Evolutionary conservation across 2,888 invertebrate genomes (phyloP).

Genomic region (Exocentrus adspersus): DNA sequence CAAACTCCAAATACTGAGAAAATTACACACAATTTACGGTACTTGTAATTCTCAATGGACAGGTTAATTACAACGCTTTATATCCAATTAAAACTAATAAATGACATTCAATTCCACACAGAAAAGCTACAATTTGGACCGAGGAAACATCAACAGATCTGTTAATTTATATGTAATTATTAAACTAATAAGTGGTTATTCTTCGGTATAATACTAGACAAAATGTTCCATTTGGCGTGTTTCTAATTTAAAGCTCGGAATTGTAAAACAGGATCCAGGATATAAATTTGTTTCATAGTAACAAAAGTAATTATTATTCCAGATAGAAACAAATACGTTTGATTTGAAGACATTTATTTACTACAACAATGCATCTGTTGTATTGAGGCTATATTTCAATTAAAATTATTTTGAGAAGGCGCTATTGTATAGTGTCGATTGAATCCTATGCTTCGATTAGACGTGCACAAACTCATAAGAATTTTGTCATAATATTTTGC

Average conservation of each 20-base stretch:
- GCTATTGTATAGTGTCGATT: too few relatives aligned
- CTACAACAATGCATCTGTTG: too few relatives aligned
- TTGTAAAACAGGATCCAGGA: background rate
- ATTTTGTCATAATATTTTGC: too few relatives aligned
- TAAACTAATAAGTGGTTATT: slow-evolving; percentile 14
- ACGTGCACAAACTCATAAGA: too few relatives aligned
- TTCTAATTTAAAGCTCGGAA: background rate
- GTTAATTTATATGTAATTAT: slow-evolving; percentile 18
- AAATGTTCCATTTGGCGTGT: background rate
- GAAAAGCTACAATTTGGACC: slow-evolving; percentile 19
- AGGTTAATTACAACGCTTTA: slow-evolving; percentile 10
- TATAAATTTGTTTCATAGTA: background rate
- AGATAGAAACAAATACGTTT: background rate
- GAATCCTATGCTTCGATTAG: too few relatives aligned
- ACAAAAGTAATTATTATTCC: background rate
- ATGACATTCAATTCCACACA: slow-evolving; percentile 11
- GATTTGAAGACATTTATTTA: background rate
- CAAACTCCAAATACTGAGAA: slow-evolving; percentile 11
- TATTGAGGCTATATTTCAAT: too few relatives aligned
- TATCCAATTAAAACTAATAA: slow-evolving; percentile 18
- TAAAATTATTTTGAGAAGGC: too few relatives aligned
- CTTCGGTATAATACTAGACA: background rate
- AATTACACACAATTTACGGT: slow-evolving; percentile 15
- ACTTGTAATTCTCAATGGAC: slow-evolving; percentile 6
- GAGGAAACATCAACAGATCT: slow-evolving; percentile 4